Evolutionary conservation across 2,888 invertebrate species (phyloP).

Genomic region (Iphiclides podalirius): DNA sequence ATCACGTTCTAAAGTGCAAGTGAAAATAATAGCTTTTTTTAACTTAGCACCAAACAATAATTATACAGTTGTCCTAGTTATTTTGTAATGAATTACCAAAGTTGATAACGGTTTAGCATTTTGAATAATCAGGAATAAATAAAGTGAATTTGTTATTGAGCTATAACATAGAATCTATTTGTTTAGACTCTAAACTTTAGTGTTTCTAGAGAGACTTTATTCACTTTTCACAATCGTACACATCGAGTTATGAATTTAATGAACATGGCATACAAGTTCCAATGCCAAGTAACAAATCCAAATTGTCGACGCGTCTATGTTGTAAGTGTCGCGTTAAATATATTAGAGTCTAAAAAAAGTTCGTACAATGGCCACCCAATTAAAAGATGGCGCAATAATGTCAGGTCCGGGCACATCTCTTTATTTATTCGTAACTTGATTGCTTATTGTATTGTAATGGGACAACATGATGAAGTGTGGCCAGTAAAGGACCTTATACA

Average conservation of each 20-base stretch:
- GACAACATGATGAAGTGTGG: constrained; percentile 37
- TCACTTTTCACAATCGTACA: too few species aligned
- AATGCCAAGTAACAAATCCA: too few species aligned
- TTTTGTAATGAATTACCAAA: background rate
- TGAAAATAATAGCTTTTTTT: background rate
- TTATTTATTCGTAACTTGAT: constrained; percentile 48
- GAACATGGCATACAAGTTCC: too few species aligned
- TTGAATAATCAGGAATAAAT: background rate
- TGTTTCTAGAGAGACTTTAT: background rate
- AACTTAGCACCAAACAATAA: background rate
- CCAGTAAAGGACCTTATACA: constrained; percentile 28
- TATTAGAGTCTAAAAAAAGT: background rate
- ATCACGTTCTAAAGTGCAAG: background rate
- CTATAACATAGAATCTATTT: too few species aligned
- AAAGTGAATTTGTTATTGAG: background rate
- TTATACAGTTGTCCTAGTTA: background rate
- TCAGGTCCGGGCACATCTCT: constrained; percentile 26
- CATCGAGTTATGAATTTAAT: too few species aligned
- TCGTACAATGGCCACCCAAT: constrained; percentile 16
- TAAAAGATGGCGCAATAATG: constrained; percentile 15
- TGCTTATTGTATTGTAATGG: constrained; percentile 70
- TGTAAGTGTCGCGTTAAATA: background rate
- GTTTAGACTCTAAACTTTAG: too few species aligned
- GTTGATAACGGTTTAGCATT: background rate
- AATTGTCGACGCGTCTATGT: background rate